A percentile compares a stretch with the other conserved stretches of the same genome.
phyloP scores from a whole-genome alignment of 2,888 invertebrate species.

The Drosophila fulvimacula region DNA sequence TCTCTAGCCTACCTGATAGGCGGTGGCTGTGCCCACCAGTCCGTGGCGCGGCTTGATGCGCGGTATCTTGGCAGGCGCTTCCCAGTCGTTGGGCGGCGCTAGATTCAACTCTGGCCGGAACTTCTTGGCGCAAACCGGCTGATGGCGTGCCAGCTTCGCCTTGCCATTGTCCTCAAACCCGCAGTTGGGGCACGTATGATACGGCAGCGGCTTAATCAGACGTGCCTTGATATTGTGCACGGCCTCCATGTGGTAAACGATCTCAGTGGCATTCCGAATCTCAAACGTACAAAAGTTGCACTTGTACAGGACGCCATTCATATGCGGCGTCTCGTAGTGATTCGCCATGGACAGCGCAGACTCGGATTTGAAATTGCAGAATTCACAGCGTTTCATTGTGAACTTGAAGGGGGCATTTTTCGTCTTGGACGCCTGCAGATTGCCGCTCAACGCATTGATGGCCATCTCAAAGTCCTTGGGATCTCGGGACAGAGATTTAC shows the following conservation, averaged over 20 bases:
- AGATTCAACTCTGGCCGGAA: conserved; percentile 95
- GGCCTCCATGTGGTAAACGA: conserved; percentile 95
- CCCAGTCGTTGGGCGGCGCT: conserved; percentile 95
- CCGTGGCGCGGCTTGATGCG: conserved; percentile 85
- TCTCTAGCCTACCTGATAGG: conserved; percentile 83
- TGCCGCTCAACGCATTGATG: conserved; percentile 92
- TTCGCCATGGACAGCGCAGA: conserved; percentile 93
- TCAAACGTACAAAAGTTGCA: conserved; percentile 94
- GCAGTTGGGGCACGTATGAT: conserved; percentile 96
- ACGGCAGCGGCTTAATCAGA: conserved; percentile 93
- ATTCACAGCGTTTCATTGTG: conserved; percentile 92
- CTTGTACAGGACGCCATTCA: conserved; percentile 93
- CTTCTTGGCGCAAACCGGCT: conserved; percentile 94
- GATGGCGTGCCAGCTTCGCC: conserved; percentile 94
- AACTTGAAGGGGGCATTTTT: conserved; percentile 92
- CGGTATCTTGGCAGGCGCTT: conserved; percentile 96
- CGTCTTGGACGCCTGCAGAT: conserved; percentile 93
- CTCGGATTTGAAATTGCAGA: conserved; percentile 95
- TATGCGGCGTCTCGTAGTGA: conserved; percentile 95
- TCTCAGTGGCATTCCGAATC: conserved; percentile 94
- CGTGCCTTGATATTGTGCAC: conserved; percentile 94
- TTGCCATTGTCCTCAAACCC: conserved; percentile 97
- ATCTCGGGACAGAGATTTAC: conserved; percentile 88
- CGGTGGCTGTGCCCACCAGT: conserved; percentile 85
- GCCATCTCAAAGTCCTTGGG: conserved; percentile 88